Base-by-base conservation (phyloP, 1,140 invertebrate genomes). In the Aphaenogaster floridana region DNA sequence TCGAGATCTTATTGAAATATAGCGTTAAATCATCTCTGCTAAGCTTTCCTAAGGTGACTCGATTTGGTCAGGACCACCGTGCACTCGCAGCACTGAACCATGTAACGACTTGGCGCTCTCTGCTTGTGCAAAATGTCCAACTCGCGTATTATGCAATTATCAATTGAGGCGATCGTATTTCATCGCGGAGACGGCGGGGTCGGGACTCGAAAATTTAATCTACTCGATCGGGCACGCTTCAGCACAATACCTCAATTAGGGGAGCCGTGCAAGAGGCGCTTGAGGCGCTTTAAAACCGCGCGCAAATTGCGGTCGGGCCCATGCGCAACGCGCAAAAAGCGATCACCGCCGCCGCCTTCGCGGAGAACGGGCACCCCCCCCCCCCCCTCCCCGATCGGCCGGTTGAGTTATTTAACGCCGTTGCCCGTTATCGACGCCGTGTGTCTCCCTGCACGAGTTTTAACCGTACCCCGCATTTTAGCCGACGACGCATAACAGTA, bases 401-500 rank as follows among this genome's bases (percentile, higher is more conserved):
- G 77, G 88, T 89, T 76, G 39, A 83, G 71, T 85, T 89, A 87
- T 89, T 89, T 89, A 89, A 87, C 76, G 71, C 71, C 81, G 66
- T 89, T 72, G 87, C 68, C 66, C 80, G 52, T 89, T 88, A 89
- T 89, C 64, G 87, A 39, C 54, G 39, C 50, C 66, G 80, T 34
- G n/a, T 28, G 76, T 87, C 85, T 90, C 61, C 74, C 87, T 88
- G 88, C 88, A 88, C 90, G 88, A 87, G 66, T 89, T 92, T 90
- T 80, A 89, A 90, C 79, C 87, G 83, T 90, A 86, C 80, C 90
- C 89, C 86, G 71, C 84, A 72, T 84, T 88, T 69, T 66, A 61
- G 57, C 50, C 59, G 88, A 85, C 86, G 39, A 59, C 79, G 64
- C 64, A 86, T 90, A 90, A 93, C 91, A 88, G 89, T 92, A 93